Conservation (phyloP, 2,113 vertebrate species). For the Geothlypis trichas region DNA sequence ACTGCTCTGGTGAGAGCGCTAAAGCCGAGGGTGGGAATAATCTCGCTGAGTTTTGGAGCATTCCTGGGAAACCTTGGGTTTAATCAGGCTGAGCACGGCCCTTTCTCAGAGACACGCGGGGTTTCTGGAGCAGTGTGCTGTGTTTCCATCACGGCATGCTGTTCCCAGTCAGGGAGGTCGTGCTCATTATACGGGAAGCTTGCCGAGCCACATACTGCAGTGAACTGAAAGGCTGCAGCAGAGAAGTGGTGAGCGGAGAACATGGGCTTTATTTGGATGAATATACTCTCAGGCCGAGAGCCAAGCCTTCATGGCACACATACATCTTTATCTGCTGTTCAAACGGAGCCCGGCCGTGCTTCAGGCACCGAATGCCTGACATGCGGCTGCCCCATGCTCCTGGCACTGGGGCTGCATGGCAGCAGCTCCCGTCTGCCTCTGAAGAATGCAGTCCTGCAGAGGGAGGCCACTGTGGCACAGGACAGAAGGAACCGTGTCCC, state of each 20-base stretch:
- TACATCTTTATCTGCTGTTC: background rate
- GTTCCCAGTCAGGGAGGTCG: background rate
- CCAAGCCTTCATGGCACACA: background rate
- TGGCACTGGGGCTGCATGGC: background rate
- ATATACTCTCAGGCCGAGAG: background rate
- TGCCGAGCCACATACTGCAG: background rate
- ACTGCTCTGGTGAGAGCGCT: background rate
- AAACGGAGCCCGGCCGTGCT: background rate
- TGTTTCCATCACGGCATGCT: background rate
- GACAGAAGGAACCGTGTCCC: background rate
- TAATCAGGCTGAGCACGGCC: background rate
- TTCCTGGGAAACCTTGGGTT: background rate
- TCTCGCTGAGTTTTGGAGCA: background rate
- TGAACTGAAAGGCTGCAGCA: background rate
- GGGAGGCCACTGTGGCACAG: rapidly evolving
- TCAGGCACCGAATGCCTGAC: background rate
- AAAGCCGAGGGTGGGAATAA: background rate
- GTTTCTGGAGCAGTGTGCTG: background rate
- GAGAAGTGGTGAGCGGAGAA: background rate
- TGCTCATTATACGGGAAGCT: background rate
- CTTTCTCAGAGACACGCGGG: rapidly evolving
- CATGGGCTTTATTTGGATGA: background rate
- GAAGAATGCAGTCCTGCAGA: background rate
- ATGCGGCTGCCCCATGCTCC: background rate
- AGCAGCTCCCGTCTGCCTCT: background rate